Conservation (phyloP, 2,888 invertebrate species). For the Aleiodes leptofemur region DNA sequence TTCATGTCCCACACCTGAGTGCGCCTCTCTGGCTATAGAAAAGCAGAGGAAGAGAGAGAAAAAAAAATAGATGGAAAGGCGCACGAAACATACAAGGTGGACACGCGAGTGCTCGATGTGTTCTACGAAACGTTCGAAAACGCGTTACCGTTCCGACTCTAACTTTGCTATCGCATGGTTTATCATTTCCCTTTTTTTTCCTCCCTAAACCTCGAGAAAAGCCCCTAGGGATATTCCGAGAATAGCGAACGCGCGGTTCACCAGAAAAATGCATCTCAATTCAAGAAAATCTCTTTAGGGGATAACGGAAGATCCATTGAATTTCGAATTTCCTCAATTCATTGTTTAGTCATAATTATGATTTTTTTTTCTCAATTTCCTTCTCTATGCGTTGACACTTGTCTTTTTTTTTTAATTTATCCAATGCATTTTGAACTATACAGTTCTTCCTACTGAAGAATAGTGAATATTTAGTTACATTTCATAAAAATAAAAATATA, state of each 20-base stretch:
- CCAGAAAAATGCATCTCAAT: conserved; percentile 35
- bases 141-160: conserved; percentile 39
- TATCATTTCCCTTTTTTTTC: background rate
- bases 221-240: background rate
- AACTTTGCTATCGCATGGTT: conserved; percentile 31
- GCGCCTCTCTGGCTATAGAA: conserved; percentile 19
- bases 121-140: conserved; percentile 56
- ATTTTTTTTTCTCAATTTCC: no score
- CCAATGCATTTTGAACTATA: no score
- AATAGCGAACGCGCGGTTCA: conserved; percentile 11
- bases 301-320: no score
- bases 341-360: no score
- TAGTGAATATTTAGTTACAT: no score
- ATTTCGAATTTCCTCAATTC: no score
- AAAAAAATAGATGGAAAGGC: conserved; percentile 40
- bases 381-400: no score
- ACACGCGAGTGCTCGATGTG: conserved; percentile 44
- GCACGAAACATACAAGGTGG: conserved; percentile 47
- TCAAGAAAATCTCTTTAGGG: conserved; percentile 3
- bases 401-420: no score
- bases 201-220: background rate
- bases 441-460: no score
- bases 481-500: no score
- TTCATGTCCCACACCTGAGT: conserved; percentile 17
- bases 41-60: conserved; percentile 32